A percentile compares a stretch with the other conserved stretches of the same genome.
Evolutionary conservation across 2,888 invertebrate species (phyloP).

Genomic region (Trissolcus japonicus): DNA sequence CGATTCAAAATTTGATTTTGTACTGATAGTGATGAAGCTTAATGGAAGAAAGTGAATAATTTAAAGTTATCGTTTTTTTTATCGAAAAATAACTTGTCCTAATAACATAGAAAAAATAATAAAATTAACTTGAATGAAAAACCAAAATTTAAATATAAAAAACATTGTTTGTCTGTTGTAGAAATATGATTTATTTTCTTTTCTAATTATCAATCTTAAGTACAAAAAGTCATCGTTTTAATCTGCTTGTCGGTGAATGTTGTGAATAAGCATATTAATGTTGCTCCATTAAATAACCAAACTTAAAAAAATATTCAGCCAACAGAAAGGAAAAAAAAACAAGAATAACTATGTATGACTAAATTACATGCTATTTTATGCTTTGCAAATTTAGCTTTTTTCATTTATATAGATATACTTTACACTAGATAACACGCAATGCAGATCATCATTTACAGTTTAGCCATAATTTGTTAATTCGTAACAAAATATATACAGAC

Average conservation of each 20-base stretch:
- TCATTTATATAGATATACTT: constrained; percentile 1
- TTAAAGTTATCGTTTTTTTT: background rate
- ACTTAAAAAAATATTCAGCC: constrained; percentile 19
- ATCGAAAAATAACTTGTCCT: background rate
- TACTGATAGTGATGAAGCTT: background rate
- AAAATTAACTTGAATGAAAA: background rate
- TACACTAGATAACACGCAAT: constrained; percentile 3
- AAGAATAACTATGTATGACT: background rate
- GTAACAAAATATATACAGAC: constrained; percentile 16
- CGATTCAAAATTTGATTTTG: background rate
- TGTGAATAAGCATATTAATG: constrained; percentile 3
- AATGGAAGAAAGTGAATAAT: background rate
- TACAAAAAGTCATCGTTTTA: constrained; percentile 46
- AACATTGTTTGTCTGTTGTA: constrained; percentile 38
- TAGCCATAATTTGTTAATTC: constrained; percentile 1
- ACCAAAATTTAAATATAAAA: constrained; percentile 17
- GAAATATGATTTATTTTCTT: constrained; percentile 49
- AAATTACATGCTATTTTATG: constrained; percentile 10
- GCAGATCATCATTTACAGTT: constrained; percentile 28
- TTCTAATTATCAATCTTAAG: constrained; percentile 46
- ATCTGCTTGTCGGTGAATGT: constrained; percentile 29
- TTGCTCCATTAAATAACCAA: constrained; percentile 40
- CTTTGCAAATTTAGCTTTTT: constrained; percentile 1
- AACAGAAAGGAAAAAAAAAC: background rate
- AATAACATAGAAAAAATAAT: background rate